Evolutionary conservation across 1,140 invertebrate genomes (phyloP).

Genomic region (Hestina assimilis): DNA sequence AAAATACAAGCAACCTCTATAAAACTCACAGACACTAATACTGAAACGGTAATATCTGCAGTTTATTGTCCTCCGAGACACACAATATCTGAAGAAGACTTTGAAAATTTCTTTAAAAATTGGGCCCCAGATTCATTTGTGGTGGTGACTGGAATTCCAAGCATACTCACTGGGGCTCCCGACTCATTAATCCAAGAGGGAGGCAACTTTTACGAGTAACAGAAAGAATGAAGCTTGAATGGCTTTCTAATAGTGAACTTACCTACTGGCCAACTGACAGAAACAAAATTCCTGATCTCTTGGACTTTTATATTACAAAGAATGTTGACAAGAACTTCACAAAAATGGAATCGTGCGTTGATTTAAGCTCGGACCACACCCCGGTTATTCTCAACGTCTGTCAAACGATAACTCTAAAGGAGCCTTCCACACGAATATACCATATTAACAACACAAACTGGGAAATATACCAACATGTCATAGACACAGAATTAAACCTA

Average conservation of each 20-base stretch:
- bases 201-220: neutral
- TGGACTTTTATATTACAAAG: neutral
- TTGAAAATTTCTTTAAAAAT: slow-evolving; percentile 1
- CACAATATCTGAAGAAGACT: slow-evolving; percentile 2
- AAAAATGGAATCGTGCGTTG: neutral
- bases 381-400: neutral
- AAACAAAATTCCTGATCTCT: neutral
- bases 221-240: neutral
- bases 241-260: neutral
- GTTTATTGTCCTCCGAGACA: slow-evolving; percentile 27
- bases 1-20: slow-evolving; percentile 23
- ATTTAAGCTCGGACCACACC: neutral
- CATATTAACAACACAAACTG: neutral
- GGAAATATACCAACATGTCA: neutral
- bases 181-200: neutral
- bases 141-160: neutral
- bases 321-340: neutral
- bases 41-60: slow-evolving; percentile 1
- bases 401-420: neutral
- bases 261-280: neutral
- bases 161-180: neutral
- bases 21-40: neutral
- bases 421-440: neutral
- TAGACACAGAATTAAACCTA: neutral
- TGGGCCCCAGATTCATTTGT: neutral